Base-by-base conservation (phyloP, 1,140 invertebrate species). In the Rhysida immarginata region DNA sequence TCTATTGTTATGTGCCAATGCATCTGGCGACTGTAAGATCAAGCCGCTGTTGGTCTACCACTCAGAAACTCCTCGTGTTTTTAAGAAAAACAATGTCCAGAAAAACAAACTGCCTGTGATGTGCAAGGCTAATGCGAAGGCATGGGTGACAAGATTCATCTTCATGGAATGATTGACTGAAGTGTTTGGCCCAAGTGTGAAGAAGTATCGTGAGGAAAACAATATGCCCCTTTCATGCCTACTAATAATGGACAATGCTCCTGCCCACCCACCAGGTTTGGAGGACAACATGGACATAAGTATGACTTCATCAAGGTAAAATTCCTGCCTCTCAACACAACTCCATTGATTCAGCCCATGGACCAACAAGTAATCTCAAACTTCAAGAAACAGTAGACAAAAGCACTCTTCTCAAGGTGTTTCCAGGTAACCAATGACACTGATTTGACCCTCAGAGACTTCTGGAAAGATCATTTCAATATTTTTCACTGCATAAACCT, bases 21-120 rank as follows among this genome's bases (percentile, higher is more conserved):
- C 66, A 56, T 64, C 59, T 55, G 68, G 71, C n/a, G 64, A 71
- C 63, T 65, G 58, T 23, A 67, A 68, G 35, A 54, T 72, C 24
- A 74, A 75, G 62, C 69, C 68, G 44, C 55, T 75, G 49, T 56
- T 73, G 24, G 64, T 75, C 44, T 68, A 74, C 64, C 61, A 63
- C 53, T 67, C 63, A 27, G 58, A 67, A 63, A 58, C 25, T 53
- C 60, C 58, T 16, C 21, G 53, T 18, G 21, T 55, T 20, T 55
- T 55, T 52, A 52, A 52, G 23, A 11, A 25, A 5, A 52, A 52
- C 23, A 52, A 52, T 5, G 8, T 52, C 8, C 8, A 27, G 26
- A 52, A 52, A 52, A 21, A 20, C 20, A 52, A 52, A 25, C 50
- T 52, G 8, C 50, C 50, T 27, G 50, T 52, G 23, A 52, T 52